Evolutionary conservation across 2,113 vertebrate species (phyloP).

Genomic region (Aptenodytes patagonicus): DNA sequence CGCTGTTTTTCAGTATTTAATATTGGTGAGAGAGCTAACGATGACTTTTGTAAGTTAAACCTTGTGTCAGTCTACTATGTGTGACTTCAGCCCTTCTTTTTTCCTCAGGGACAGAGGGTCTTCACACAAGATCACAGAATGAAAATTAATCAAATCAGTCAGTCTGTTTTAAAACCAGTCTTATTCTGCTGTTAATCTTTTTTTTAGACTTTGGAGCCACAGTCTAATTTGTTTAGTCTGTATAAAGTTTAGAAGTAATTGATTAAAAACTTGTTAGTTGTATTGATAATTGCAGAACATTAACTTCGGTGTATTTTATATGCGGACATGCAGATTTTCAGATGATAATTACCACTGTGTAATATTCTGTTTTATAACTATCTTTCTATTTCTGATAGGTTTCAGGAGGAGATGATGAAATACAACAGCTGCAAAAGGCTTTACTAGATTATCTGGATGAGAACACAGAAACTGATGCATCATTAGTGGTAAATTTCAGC

Average conservation of each 20-base stretch:
- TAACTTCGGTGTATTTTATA: not conserved
- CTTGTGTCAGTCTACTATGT: not conserved
- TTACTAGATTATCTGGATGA: slow-evolving; percentile 93
- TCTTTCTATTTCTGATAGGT: slow-evolving; percentile 52
- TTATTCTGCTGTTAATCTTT: not conserved
- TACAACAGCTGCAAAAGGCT: slow-evolving; percentile 95
- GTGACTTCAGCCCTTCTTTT: not conserved
- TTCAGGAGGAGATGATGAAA: slow-evolving; percentile 87
- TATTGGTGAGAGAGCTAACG: not conserved
- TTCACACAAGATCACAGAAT: not conserved
- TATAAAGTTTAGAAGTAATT: not conserved
- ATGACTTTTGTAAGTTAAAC: not conserved
- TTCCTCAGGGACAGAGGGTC: not conserved
- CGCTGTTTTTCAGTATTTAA: not conserved
- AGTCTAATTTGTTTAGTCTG: not conserved
- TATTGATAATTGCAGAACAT: not conserved
- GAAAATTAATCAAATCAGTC: not conserved
- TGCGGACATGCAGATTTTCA: not conserved
- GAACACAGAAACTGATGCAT: slow-evolving; percentile 92
- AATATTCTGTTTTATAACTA: not conserved
- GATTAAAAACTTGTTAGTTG: not conserved
- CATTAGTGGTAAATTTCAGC: slow-evolving; percentile 84
- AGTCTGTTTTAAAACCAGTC: too few species aligned
- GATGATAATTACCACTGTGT: not conserved
- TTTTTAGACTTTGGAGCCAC: not conserved